These are phyloP conservation scores for Thecophora atra DNA, from an alignment of 2,888 invertebrate genomes.

Conservation along the genomic window DNA sequence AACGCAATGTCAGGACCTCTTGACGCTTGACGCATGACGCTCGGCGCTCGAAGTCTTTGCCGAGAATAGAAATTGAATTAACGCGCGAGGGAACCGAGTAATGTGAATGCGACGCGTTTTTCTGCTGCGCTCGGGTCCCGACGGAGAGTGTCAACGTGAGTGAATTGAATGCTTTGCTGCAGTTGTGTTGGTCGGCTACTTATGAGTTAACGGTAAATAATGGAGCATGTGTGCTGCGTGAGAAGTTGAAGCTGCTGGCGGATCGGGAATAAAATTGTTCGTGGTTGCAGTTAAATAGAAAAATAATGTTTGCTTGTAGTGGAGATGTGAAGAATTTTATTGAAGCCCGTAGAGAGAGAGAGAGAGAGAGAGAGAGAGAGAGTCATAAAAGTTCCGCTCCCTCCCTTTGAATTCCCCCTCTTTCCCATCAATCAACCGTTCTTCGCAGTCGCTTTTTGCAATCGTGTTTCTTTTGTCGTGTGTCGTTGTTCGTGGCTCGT, in stretches of 20 bases:
- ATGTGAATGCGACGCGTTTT: not conserved
- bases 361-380: not conserved
- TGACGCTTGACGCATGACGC: conserved; percentile 14
- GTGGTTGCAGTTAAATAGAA: not conserved
- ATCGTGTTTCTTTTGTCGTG: no score
- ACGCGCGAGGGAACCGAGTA: conserved; percentile 4
- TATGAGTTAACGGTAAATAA: conserved; percentile 5
- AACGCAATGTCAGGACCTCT: not conserved
- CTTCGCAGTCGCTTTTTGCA: no score
- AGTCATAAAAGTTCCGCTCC: not conserved
- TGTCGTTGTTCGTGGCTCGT: no score
- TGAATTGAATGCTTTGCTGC: not conserved
- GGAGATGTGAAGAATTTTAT: not conserved
- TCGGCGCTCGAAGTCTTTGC: conserved; percentile 30
- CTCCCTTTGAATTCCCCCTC: not conserved
- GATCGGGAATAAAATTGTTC: conserved; percentile 23
- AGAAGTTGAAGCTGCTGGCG: conserved; percentile 5
- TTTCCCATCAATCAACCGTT: no score
- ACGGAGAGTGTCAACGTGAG: not conserved
- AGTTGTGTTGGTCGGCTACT: no score
- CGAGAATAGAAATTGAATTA: conserved; percentile 37
- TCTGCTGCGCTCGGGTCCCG: not conserved
- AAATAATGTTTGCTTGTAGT: not conserved
- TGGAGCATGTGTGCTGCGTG: conserved; percentile 29
- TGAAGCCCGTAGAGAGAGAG: not conserved